Percentiles rank a stretch among this genome's conserved stretches.
Conservation (phyloP, 2,888 invertebrate genomes). For the Leptinotarsa juncta region DNA sequence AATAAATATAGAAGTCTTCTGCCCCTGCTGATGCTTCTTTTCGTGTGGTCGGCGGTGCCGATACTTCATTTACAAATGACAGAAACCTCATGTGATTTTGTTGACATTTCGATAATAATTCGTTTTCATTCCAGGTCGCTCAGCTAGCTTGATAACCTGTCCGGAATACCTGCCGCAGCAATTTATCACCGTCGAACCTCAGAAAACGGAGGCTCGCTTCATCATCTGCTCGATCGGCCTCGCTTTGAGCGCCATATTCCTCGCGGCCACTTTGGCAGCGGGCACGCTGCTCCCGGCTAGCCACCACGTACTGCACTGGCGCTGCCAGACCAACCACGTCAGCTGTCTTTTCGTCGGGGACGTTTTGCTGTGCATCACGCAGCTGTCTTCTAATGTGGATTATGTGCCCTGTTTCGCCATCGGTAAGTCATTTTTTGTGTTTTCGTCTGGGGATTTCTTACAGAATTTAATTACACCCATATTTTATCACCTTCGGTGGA, state of each 20-base stretch:
- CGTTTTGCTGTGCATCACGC: constrained; percentile 81
- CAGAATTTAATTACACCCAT: no score
- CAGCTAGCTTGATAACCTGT: constrained; percentile 73
- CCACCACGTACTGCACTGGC: constrained; percentile 89
- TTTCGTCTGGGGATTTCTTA: neutral
- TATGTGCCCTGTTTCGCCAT: constrained; percentile 74
- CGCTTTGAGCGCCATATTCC: constrained; percentile 83
- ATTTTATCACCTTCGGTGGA: no score
- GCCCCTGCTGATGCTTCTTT: no score
- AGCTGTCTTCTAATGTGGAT: constrained; percentile 75
- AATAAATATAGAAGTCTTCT: no score
- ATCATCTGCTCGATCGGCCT: constrained; percentile 82
- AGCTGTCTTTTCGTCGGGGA: constrained; percentile 85
- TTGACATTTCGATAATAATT: no score
- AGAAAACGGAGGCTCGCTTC: constrained; percentile 70
- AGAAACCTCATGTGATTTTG: no score
- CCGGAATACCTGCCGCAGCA: constrained; percentile 67
- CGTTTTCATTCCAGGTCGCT: constrained; percentile 33
- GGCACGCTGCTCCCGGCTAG: constrained; percentile 84
- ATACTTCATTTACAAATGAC: no score
- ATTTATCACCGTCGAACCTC: constrained; percentile 43
- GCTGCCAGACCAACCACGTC: constrained; percentile 89
- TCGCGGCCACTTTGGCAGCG: constrained; percentile 83
- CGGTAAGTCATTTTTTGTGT: constrained; percentile 69
- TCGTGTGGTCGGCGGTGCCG: no score